Base-by-base conservation (phyloP, 2,113 vertebrate genomes). In the Picathartes gymnocephalus region DNA sequence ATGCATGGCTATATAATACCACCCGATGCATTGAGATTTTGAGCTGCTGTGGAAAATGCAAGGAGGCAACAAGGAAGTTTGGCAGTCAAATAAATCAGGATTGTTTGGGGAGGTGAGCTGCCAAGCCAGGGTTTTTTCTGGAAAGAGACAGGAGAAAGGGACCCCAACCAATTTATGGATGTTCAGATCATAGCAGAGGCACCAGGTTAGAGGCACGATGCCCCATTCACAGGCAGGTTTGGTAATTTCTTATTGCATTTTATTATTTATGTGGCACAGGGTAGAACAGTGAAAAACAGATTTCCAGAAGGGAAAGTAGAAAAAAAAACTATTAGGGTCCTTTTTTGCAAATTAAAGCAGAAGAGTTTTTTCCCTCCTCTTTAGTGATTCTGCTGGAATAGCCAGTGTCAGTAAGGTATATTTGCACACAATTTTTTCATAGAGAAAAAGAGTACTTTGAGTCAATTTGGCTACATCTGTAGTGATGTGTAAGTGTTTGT, bases 401-500 rank as follows among this genome's bases (percentile, higher is more conserved):
- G 57, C 25, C 33, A 78, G 62, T 86, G n/a, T 91, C 95, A 93
- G 85, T 81, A 78, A 95, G 76, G 93, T 96, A 58, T 90, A 81
- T 95, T 96, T 97, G 62, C 83, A 87, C 61, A 82, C 94, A 82
- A 91, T 97, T 95, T 96, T 95, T 96, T 96, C 91, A 83, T 33
- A 86, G 71, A 86, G 93, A 94, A 96, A 95, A 74, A 77, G 47
- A 86, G 79, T 48, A 90, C 89, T 98, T 97, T 94, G 83, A 96
- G 91, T 98, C 97, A 97, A 97, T 95, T 97, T 96, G 82, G 69
- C 92, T 97, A 91, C 95, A 96, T 95, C 91, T 96, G 91, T 94
- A 96, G 92, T 90, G 97, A 96, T 93, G 88, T 91, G 88, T 74
- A 97, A 97, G 91, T 96, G 91, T 97, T 97, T 96, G 90, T 86